These are phyloP conservation scores for Nebria salina DNA, from an alignment of 2,888 invertebrate genomes.

Conservation along the genomic window DNA sequence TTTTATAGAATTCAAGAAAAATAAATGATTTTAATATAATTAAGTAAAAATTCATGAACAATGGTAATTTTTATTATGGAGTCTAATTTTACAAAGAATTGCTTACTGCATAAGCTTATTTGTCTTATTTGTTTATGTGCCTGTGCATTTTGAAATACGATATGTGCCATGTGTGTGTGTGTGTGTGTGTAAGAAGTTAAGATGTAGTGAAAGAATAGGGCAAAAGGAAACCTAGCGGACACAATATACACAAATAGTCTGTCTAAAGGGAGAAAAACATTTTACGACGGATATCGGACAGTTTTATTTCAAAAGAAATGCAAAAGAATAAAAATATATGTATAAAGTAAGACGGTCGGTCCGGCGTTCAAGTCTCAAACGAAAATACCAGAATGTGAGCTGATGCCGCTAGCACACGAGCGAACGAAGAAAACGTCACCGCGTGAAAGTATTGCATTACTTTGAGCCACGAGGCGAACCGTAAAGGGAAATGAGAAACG, in stretches of 20 bases:
- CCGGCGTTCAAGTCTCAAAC: neutral
- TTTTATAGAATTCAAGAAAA: too few species aligned
- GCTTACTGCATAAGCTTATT: too few species aligned
- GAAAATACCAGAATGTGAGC: neutral
- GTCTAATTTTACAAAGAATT: too few species aligned
- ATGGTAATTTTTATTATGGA: too few species aligned
- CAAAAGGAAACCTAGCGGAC: neutral
- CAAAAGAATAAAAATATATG: conserved; percentile 44
- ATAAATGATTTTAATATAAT: too few species aligned
- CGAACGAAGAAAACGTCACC: conserved; percentile 12
- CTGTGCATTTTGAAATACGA: too few species aligned
- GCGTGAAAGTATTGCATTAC: conserved; percentile 45
- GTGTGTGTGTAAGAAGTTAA: neutral
- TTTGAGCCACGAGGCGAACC: conserved; percentile 45
- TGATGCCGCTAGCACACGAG: neutral
- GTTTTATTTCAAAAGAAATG: conserved; percentile 55
- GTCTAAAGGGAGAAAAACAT: conserved; percentile 12
- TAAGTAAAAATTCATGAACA: too few species aligned
- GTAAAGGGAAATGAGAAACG: conserved; percentile 59
- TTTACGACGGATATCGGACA: conserved; percentile 48
- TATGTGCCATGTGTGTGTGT: too few species aligned
- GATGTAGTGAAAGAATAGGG: neutral
- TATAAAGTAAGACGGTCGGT: conserved; percentile 51
- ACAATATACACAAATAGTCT: too few species aligned
- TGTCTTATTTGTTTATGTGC: too few species aligned